Evolutionary conservation across 2,113 vertebrate species (phyloP).

Genomic region (Microtus oregoni): DNA sequence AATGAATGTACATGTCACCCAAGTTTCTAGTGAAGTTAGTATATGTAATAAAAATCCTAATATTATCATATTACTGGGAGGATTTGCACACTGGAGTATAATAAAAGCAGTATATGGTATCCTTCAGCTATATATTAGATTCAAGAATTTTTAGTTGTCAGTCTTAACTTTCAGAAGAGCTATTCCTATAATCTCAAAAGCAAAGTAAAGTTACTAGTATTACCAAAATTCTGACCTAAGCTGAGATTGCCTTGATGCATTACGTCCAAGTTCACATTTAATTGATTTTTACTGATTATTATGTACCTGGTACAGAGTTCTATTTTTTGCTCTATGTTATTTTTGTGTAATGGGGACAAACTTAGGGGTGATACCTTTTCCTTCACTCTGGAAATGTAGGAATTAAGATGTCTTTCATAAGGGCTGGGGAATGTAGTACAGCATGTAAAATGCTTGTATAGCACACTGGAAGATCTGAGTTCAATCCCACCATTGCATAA

Average conservation of each 20-base stretch:
- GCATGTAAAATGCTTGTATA: neutral
- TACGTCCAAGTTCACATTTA: conserved; percentile 59
- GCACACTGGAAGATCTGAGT: neutral
- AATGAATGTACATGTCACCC: conserved; percentile 59
- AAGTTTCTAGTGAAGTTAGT: conserved; percentile 61
- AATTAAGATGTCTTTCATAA: conserved; percentile 66
- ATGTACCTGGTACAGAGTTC: conserved; percentile 36
- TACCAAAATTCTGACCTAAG: conserved; percentile 40
- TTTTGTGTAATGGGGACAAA: conserved; percentile 54
- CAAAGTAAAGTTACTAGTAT: conserved; percentile 53
- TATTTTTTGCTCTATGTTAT: conserved; percentile 47
- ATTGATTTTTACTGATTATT: conserved; percentile 61
- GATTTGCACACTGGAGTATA: conserved; percentile 36
- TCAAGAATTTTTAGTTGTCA: conserved; percentile 61
- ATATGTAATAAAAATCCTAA: conserved; percentile 32
- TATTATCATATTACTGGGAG: conserved; percentile 52
- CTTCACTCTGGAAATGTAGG: conserved; percentile 26
- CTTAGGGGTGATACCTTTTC: neutral
- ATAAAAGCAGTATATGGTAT: conserved; percentile 3
- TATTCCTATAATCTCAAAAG: conserved; percentile 48
- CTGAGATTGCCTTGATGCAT: neutral
- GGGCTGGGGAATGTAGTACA: neutral
- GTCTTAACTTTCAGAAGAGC: conserved; percentile 30
- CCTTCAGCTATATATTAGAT: conserved; percentile 24
- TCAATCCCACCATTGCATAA: too few relatives aligned